phyloP scores from a whole-genome alignment of 2,113 vertebrate genomes.

The Centrocercus urophasianus region DNA sequence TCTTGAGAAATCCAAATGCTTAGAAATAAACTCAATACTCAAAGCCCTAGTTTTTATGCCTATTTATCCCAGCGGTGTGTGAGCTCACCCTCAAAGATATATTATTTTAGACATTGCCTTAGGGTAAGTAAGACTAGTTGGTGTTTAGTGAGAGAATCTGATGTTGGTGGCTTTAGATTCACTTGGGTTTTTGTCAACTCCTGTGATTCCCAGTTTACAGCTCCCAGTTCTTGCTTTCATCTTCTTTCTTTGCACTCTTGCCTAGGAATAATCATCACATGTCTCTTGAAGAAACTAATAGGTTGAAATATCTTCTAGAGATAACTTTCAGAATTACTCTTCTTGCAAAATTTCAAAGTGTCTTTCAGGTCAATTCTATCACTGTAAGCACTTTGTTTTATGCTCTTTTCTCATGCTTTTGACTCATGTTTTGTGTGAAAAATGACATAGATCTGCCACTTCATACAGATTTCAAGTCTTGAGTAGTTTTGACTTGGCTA shows the following conservation, averaged over 20 bases:
- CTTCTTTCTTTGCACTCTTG: not conserved
- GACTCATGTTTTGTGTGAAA: not conserved
- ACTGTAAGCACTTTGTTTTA: not conserved
- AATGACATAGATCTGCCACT: not conserved
- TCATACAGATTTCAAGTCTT: not conserved
- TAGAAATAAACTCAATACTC: not conserved
- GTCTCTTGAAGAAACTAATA: not conserved
- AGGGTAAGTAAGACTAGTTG: not conserved
- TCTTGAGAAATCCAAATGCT: not conserved
- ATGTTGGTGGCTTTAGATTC: not conserved
- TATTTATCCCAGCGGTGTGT: not conserved
- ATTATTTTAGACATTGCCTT: not conserved
- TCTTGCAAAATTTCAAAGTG: not conserved
- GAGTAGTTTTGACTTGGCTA: accelerated
- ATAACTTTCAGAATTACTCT: not conserved
- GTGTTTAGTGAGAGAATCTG: not conserved
- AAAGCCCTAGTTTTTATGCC: not conserved
- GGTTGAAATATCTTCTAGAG: not conserved
- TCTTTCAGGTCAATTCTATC: not conserved
- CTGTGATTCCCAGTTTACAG: not conserved
- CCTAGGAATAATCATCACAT: not conserved
- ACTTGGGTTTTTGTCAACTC: not conserved
- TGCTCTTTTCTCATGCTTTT: not conserved
- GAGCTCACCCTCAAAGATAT: not conserved
- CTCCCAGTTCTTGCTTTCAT: not conserved